Evolutionary conservation across 2,797 vertebrate species (phyloP).

Genomic region (Myotis pilosus): DNA sequence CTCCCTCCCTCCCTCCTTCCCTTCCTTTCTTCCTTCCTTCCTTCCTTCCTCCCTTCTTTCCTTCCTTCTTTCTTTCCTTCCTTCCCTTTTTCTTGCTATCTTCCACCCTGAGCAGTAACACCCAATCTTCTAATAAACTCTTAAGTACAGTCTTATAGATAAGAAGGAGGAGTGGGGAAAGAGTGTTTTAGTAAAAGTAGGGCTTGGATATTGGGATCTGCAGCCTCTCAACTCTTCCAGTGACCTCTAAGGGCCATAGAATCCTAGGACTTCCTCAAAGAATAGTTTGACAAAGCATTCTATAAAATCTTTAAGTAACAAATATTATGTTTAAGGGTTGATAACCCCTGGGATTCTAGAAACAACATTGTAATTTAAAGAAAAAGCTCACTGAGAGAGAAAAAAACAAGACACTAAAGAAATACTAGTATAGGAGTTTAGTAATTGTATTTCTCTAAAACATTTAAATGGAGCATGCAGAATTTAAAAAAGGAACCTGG

Average conservation of each 20-base stretch:
- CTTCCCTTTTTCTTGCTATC: not conserved
- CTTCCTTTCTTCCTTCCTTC: no score
- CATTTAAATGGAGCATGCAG: not conserved
- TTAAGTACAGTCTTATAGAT: not conserved
- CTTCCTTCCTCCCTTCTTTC: rapidly evolving
- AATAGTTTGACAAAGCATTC: not conserved
- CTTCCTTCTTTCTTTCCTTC: no score
- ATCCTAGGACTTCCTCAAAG: not conserved
- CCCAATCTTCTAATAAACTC: not conserved
- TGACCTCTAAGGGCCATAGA: not conserved
- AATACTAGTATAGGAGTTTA: not conserved
- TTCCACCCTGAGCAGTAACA: not conserved
- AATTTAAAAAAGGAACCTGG: not conserved
- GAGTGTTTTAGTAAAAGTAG: not conserved
- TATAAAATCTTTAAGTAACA: not conserved
- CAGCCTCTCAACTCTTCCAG: not conserved
- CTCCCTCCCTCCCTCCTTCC: no score
- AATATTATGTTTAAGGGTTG: not conserved
- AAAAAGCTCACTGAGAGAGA: not conserved
- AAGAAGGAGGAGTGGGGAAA: not conserved
- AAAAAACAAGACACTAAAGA: not conserved
- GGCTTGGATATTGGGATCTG: not conserved
- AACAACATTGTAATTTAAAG: not conserved
- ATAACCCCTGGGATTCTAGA: not conserved
- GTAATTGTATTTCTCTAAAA: not conserved